phyloP scores from a whole-genome alignment of 2,888 invertebrate species.

The Phasia obesa region DNA sequence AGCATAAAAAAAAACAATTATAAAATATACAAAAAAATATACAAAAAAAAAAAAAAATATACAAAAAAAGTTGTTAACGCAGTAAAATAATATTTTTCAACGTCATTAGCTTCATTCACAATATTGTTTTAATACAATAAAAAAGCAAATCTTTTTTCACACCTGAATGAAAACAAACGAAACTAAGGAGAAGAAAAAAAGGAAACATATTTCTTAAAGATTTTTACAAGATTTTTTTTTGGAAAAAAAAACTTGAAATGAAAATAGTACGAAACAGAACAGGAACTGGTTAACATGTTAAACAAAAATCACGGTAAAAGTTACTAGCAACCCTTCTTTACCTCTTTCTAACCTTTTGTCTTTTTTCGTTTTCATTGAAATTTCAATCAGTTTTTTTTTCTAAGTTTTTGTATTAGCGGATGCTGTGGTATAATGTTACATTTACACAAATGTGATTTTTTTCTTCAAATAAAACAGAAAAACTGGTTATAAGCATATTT shows the following conservation, averaged over 20 bases:
- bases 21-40: neutral
- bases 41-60: neutral
- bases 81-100: slow-evolving; percentile 41
- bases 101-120: slow-evolving; percentile 58
- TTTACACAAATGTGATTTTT: slow-evolving; percentile 43
- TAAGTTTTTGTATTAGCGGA: slow-evolving; percentile 32
- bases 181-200: slow-evolving; percentile 5
- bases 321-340: slow-evolving; percentile 45
- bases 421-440: slow-evolving; percentile 55
- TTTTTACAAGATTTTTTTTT: slow-evolving; percentile 27
- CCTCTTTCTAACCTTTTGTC: slow-evolving; percentile 28
- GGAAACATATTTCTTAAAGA: slow-evolving; percentile 31
- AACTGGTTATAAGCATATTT: slow-evolving; percentile 44
- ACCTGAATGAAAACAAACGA: slow-evolving; percentile 53
- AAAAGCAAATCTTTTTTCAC: slow-evolving; percentile 37
- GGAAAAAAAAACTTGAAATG: slow-evolving; percentile 31
- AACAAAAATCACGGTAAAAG: slow-evolving; percentile 16
- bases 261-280: neutral
- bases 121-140: slow-evolving; percentile 2
- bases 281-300: slow-evolving; percentile 48
- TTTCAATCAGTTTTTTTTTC: slow-evolving; percentile 13
- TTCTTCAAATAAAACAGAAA: slow-evolving; percentile 15
- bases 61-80: neutral
- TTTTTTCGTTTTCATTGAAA: slow-evolving; percentile 18
- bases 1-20: no score